Conservation (phyloP, 2,113 vertebrate species). For the Ptilorrhoa leucosticta region DNA sequence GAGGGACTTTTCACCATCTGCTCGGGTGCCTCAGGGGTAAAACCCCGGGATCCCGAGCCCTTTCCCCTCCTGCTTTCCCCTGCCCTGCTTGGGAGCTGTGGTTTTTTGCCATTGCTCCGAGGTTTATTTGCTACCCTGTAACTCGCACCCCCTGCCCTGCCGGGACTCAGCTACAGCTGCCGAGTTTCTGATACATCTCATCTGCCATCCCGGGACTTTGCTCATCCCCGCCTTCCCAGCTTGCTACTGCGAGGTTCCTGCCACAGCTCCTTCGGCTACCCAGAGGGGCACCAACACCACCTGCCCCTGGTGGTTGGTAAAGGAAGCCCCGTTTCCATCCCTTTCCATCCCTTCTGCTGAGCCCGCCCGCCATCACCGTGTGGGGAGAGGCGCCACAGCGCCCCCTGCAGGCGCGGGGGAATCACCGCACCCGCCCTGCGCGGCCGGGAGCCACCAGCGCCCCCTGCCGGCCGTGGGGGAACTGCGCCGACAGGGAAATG, state of each 20-base stretch:
- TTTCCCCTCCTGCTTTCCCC: background rate
- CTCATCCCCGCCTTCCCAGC: background rate
- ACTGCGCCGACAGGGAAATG: rapidly evolving
- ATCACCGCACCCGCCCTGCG: background rate
- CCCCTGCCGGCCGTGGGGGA: background rate
- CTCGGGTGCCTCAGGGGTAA: background rate
- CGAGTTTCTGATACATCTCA: background rate
- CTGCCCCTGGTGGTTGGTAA: no score
- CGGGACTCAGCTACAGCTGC: background rate
- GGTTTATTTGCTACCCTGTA: background rate
- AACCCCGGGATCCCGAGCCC: background rate
- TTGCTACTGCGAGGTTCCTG: background rate
- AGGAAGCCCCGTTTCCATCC: background rate
- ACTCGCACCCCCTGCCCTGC: background rate
- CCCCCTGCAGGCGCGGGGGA: background rate
- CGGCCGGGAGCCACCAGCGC: background rate
- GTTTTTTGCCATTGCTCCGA: background rate
- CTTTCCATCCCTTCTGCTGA: background rate
- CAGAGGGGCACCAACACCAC: rapidly evolving
- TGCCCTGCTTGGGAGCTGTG: background rate
- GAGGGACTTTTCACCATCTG: background rate
- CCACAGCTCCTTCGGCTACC: background rate
- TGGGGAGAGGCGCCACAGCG: background rate
- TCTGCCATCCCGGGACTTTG: background rate
- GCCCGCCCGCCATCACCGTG: background rate